Conservation (phyloP, 1,140 invertebrate genomes). For the Drosophila watanabei region DNA sequence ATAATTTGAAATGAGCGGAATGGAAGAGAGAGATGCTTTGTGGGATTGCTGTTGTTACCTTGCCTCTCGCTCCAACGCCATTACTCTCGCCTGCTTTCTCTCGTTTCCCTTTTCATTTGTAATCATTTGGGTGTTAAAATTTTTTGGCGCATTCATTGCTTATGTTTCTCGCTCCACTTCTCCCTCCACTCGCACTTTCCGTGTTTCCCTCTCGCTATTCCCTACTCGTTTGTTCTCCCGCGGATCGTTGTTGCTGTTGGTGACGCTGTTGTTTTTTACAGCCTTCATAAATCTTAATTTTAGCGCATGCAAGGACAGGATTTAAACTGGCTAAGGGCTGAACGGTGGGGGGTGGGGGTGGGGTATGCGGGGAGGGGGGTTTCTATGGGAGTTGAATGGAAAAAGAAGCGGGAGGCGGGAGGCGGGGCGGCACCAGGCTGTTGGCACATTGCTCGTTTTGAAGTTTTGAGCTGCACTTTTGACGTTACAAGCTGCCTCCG, state of each 20-base stretch:
- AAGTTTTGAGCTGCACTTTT: conserved; percentile 82
- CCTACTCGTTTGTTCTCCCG: not conserved
- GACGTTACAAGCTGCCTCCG: conserved; percentile 63
- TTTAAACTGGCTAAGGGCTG: conserved; percentile 28
- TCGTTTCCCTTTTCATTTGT: conserved; percentile 59
- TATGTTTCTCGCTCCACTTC: conserved; percentile 9
- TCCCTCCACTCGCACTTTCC: not conserved
- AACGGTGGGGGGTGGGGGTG: too few species aligned
- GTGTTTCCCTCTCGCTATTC: not conserved
- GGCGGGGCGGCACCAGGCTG: conserved; percentile 28
- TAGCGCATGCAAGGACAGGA: conserved; percentile 69
- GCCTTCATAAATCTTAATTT: conserved; percentile 82
- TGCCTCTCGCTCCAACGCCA: conserved; percentile 3
- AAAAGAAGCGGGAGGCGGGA: not conserved
- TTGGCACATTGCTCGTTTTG: conserved; percentile 77
- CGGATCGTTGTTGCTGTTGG: conserved; percentile 22
- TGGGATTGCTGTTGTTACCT: not conserved
- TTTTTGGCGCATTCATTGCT: conserved; percentile 75
- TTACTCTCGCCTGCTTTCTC: not conserved
- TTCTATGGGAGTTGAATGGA: not conserved
- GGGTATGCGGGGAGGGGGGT: not conserved
- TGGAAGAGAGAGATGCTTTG: conserved; percentile 12
- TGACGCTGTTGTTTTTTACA: conserved; percentile 81
- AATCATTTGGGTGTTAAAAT: conserved; percentile 81
- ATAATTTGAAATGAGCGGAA: conserved; percentile 26